Evolutionary conservation across 2,113 vertebrate genomes (phyloP).

Genomic region (Pavo muticus): DNA sequence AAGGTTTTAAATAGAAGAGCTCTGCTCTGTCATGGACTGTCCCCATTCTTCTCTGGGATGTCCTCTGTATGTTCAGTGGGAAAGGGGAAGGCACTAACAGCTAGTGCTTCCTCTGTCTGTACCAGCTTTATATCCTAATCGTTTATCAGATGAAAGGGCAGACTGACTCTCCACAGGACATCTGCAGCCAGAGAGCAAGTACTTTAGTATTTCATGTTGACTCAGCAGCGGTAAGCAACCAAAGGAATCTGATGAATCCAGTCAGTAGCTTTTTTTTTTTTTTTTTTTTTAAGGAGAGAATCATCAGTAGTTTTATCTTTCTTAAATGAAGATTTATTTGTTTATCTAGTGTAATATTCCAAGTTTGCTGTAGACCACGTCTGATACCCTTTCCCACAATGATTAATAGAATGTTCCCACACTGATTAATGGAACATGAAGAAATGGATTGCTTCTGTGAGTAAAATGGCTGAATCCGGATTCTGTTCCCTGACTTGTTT

Average conservation of each 20-base stretch:
- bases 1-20: background rate
- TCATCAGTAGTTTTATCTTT: background rate
- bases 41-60: background rate
- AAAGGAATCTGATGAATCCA: background rate
- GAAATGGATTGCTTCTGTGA: accelerated
- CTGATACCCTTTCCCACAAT: background rate
- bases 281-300: background rate
- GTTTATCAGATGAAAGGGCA: background rate
- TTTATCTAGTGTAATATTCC: background rate
- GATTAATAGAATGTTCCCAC: background rate
- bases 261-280: background rate
- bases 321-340: slow-evolving; percentile 5
- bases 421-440: background rate
- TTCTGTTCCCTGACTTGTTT: background rate
- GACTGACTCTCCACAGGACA: background rate
- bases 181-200: background rate
- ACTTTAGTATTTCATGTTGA: background rate
- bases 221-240: background rate
- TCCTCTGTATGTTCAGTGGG: background rate
- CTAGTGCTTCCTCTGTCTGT: background rate
- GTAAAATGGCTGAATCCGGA: background rate
- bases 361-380: background rate
- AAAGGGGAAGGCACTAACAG: background rate
- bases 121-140: background rate
- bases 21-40: background rate